Conservation (phyloP, 2,888 invertebrate species). For the Sipha maydis region DNA sequence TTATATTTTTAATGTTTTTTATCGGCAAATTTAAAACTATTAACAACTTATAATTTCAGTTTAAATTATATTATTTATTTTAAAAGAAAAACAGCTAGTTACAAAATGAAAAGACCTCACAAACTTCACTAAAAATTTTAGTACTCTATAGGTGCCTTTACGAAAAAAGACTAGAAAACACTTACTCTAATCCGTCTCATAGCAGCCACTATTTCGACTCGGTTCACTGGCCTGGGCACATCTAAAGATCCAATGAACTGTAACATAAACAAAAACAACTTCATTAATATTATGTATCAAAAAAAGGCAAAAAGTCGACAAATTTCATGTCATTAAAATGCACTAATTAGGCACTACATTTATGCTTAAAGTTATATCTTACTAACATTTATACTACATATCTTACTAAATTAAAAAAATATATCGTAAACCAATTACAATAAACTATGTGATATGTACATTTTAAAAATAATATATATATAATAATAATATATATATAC, state of each 20-base stretch:
- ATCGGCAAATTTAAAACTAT: background rate
- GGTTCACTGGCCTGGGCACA: constrained; percentile 93
- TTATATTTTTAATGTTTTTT: too few species aligned
- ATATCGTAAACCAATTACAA: too few species aligned
- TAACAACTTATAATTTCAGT: background rate
- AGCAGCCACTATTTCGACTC: constrained; percentile 98
- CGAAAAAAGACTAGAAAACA: constrained; percentile 64
- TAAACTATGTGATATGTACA: too few species aligned
- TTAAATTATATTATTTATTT: background rate
- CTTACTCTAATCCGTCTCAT: constrained; percentile 98
- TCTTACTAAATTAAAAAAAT: too few species aligned
- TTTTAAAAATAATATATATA: too few species aligned
- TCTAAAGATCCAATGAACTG: constrained; percentile 99
- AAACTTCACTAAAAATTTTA: background rate
- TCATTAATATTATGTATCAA: background rate
- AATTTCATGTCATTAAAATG: background rate
- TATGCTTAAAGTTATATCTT: too few species aligned
- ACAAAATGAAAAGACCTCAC: background rate
- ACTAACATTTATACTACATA: too few species aligned
- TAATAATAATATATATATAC: too few species aligned
- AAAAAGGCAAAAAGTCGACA: background rate
- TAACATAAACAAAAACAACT: constrained; percentile 66
- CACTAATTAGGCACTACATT: background rate
- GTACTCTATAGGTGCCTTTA: background rate
- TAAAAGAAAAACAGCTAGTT: background rate